Base-by-base conservation (phyloP, 2,888 invertebrate genomes). In the Buathra laborator region DNA sequence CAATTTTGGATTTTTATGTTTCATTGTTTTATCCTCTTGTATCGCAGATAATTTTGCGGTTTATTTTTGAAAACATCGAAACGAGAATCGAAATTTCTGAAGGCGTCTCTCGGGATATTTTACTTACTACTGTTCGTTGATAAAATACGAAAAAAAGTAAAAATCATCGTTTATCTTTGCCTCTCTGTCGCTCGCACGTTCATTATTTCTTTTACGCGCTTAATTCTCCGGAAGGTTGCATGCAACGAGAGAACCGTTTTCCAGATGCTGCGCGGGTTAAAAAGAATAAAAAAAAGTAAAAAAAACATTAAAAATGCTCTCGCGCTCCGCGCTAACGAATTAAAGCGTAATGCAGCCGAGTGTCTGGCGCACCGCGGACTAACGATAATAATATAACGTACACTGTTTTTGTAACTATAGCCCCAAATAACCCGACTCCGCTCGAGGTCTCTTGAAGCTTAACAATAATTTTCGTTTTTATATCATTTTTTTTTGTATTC, bases 291-390 rank as follows among this genome's bases (percentile, higher is more conserved):
- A 37, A 37, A 37, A 37, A 37, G 9, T 37, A 9, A 37, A 37
- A 37, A 37, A 37, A 37, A 37, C 0, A 37, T 37, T 37, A 37
- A 37, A 37, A 37, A 37, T 37, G 37, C 10, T 24, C 56, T 19
- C 56, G 56, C 56, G 16, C 7, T 48, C 37, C 48, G 16, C 37
- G 64, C 32, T 48, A 64, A 29, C 48, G 48, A 75, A 75, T 48
- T 75, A 64, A 64, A 75, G 64, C 37, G 64, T 32, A 48, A 75
- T 75, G 48, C 32, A 37, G 7, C 64, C 16, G 48, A 75, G 62
- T n/a, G 46, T 29, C 62, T 46, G 62, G 62, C 48, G 48, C 62
- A 64, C 29, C 46, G 46, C 44, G 24, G 9, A 43, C 37, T 24
- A 12, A 14, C 62, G 29, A 74, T 59, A 72, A 74, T 48, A 48